A percentile compares a stretch with the other conserved stretches of the same genome.
Evolutionary conservation across 2,113 vertebrate species (phyloP).

Genomic region (Anoura caudifer): DNA sequence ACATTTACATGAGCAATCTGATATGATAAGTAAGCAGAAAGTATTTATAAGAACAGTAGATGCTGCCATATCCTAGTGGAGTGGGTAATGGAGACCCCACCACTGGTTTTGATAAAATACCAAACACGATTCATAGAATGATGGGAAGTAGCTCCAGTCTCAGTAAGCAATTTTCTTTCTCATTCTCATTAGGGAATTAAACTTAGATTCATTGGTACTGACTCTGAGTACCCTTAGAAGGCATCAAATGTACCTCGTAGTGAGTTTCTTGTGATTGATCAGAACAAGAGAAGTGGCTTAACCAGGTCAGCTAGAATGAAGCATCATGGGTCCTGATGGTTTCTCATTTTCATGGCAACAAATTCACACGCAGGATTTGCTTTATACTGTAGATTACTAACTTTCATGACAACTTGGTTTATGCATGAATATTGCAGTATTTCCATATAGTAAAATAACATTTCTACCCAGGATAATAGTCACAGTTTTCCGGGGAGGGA

Average conservation of each 20-base stretch:
- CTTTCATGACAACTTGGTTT: slow-evolving; percentile 81
- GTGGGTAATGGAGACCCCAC: background rate
- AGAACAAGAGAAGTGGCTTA: background rate
- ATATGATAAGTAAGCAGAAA: background rate
- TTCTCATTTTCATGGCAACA: slow-evolving; percentile 58
- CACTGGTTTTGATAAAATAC: background rate
- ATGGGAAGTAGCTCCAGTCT: background rate
- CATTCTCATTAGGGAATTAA: background rate
- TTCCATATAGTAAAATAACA: slow-evolving; percentile 84
- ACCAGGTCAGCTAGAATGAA: background rate
- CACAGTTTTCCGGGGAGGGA: slow-evolving; percentile 81
- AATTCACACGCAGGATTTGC: slow-evolving; percentile 73
- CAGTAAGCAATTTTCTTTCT: background rate
- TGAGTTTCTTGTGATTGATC: slow-evolving; percentile 6
- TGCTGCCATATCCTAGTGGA: background rate
- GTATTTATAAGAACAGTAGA: background rate
- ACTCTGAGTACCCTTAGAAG: background rate
- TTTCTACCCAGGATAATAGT: slow-evolving; percentile 81
- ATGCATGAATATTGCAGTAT: slow-evolving; percentile 84
- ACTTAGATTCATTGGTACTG: background rate
- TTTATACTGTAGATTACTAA: slow-evolving; percentile 81
- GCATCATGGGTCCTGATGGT: background rate
- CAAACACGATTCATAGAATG: background rate
- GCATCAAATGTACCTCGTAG: slow-evolving; percentile 2
- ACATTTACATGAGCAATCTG: background rate